These are phyloP conservation scores for Heterodera schachtii DNA, from an alignment of 1,140 invertebrate genomes.

Conservation along the genomic window DNA sequence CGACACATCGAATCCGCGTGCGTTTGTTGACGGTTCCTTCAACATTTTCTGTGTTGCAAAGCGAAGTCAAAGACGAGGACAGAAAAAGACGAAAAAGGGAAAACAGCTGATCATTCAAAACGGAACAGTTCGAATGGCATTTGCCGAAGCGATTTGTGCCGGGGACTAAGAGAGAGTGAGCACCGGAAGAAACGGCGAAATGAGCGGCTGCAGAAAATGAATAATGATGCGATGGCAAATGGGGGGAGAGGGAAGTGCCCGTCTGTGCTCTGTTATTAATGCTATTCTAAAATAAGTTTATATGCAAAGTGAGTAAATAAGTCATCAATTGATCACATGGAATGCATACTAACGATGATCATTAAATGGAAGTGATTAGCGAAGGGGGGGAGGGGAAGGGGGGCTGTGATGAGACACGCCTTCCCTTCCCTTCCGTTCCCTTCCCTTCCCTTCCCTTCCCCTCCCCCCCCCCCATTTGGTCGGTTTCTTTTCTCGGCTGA, in stretches of 20 bases:
- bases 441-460: not conserved
- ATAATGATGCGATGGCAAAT: not conserved
- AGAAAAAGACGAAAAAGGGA: not conserved
- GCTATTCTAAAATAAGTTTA: too few relatives aligned
- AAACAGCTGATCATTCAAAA: not conserved
- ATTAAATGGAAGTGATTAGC: too few relatives aligned
- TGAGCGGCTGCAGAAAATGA: not conserved
- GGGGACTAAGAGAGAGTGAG: not conserved
- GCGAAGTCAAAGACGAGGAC: too few relatives aligned
- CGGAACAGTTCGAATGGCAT: not conserved
- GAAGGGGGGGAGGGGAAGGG: too few relatives aligned
- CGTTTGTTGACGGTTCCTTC: slow-evolving; percentile 11
- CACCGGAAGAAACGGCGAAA: not conserved
- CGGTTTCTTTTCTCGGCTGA: not conserved
- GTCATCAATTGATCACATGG: too few relatives aligned
- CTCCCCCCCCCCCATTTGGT: not conserved
- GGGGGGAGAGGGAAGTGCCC: too few relatives aligned
- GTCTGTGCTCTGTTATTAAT: too few relatives aligned
- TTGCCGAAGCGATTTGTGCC: not conserved
- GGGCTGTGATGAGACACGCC: too few relatives aligned
- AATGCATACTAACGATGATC: too few relatives aligned
- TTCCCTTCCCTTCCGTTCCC: not conserved
- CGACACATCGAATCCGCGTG: slow-evolving; percentile 37
- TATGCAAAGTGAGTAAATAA: too few relatives aligned
- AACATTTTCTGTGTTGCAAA: not conserved